Evolutionary conservation across 2,888 invertebrate genomes (phyloP), one percentile per base, ranked within the genome.

Genomic region (Periphyllus acericola): DNA sequence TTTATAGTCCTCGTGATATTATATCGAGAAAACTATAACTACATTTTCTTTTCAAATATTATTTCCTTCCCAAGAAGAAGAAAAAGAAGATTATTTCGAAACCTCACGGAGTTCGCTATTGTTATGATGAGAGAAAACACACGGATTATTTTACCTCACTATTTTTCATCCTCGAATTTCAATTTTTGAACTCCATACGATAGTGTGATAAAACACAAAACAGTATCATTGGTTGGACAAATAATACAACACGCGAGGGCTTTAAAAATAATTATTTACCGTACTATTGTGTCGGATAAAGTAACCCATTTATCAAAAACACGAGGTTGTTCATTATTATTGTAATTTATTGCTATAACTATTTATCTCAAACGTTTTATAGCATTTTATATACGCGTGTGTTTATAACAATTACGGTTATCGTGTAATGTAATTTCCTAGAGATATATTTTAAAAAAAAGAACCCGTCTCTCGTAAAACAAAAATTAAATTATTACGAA

Each of bases 211-310:
- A 81, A 81, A 81, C 68, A 68, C 29, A n/a, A 83, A 36, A 60
- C 29, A 11, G 3, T 74, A 83, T 74, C 29, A 74, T 55, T 52
- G n/a, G 72, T 32, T 46, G n/a, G 34, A 72, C 4, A 74, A 72
- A 55, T 74, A n/a, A 60, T 36, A 11, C 5, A 55, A 83, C 55
- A 55, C 5, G 8, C 21, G 9, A 29, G 21, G 6, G 36, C 36
- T 60, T 55, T 83, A 36, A 74, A 74, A 83, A 36, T 32, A 74
- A 83, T 74, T 36, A 74, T 83, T 74, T 34, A 34, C 40, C 34
- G 14, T 83, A 17, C 17, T 55, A 34, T 34, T 83, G 34, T 36
- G 9, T 55, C 34, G 55, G 36, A 60, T 55, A 34, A 72, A 34
- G 34, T 17, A 17, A 25, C 21, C 25, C 71, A 34, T 72, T 72